Evolutionary conservation across 2,113 vertebrate genomes (phyloP).

Genomic region (Lipophrys pholis): DNA sequence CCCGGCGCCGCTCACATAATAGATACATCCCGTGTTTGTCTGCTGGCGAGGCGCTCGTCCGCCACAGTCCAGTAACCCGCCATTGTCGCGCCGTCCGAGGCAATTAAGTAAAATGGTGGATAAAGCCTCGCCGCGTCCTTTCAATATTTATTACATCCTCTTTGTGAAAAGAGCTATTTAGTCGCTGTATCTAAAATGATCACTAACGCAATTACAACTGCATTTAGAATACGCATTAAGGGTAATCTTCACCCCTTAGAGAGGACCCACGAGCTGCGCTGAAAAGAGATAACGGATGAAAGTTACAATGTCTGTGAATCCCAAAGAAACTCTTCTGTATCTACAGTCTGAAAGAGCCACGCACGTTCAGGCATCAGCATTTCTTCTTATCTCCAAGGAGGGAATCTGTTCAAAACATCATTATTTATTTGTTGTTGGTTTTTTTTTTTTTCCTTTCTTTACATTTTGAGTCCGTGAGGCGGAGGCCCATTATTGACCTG

Average conservation of each 20-base stretch:
- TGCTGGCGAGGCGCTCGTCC: conserved; percentile 80
- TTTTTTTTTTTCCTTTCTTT: too few species aligned
- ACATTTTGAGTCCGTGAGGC: too few species aligned
- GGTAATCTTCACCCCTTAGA: conserved; percentile 70
- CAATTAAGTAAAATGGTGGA: conserved; percentile 96
- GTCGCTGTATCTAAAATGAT: conserved; percentile 80
- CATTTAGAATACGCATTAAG: conserved; percentile 77
- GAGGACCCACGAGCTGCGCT: conserved; percentile 57
- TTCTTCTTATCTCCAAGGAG: conserved; percentile 25
- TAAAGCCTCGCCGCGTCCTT: conserved; percentile 80
- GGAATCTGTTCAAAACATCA: conserved; percentile 1
- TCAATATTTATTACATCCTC: conserved; percentile 88
- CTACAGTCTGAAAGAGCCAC: conserved; percentile 30
- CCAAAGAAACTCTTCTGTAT: conserved; percentile 20
- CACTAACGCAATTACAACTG: conserved; percentile 81
- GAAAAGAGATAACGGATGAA: conserved; percentile 62
- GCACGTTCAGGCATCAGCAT: conserved; percentile 11
- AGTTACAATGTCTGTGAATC: conserved; percentile 53
- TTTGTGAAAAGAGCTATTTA: conserved; percentile 80
- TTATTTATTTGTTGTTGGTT: neutral
- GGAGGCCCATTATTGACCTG: too few species aligned
- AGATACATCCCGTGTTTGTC: conserved; percentile 91
- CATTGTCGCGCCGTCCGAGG: conserved; percentile 92
- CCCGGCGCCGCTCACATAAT: conserved; percentile 92
- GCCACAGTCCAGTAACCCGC: conserved; percentile 92